Evolutionary conservation across 2,797 vertebrate species (phyloP), one percentile per base, ranked within the genome.

Genomic region (Parotocinclus haroldoi): DNA sequence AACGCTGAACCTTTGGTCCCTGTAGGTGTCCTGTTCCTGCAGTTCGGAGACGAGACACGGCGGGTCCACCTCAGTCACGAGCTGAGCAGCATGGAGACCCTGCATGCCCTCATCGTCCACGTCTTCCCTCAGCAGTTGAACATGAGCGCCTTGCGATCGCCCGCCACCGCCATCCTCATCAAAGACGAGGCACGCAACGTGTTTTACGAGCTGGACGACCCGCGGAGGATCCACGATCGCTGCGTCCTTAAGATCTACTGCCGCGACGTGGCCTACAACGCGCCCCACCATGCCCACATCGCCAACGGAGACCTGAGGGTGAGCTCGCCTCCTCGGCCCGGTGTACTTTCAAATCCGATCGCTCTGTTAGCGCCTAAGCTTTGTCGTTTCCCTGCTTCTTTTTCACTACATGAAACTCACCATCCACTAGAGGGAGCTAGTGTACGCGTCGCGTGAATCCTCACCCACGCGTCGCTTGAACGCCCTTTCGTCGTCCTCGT

Each of bases 121-220:
- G 97, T 98, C 93, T 99, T 99, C 89, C 96, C 96, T 49, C 96
- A 99, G 89, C 95, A 97, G 81, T 93, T 99, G 82, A 98, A 93
- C 75, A 95, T 98, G 94, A 95, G 94, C 55, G 73, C 57, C 0
- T 49, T 80, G 66, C 90, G 89, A 75, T 96, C 95, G 12, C 95
- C 95, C 76, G 95, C 92, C 88, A 98, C 96, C 0, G 95, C 96
- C 74, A 93, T 99, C 85, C 92, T 99, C 81, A 98, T 99, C 86
- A 99, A 99, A 80, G 96, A 99, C 7, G 95, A 99, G 87, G 91
- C 94, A 0, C 91, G 96, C 0, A 98, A 98, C 0, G 91, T 99
- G 82, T 98, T 98, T 90, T 98, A 96, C 0, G 95, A 98, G 86
- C 90, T 99, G 84, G 96, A 99, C 85, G 96, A 99, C 14, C 94